Conservation (phyloP, 2,888 invertebrate species). For the Ypsolopha scabrella region DNA sequence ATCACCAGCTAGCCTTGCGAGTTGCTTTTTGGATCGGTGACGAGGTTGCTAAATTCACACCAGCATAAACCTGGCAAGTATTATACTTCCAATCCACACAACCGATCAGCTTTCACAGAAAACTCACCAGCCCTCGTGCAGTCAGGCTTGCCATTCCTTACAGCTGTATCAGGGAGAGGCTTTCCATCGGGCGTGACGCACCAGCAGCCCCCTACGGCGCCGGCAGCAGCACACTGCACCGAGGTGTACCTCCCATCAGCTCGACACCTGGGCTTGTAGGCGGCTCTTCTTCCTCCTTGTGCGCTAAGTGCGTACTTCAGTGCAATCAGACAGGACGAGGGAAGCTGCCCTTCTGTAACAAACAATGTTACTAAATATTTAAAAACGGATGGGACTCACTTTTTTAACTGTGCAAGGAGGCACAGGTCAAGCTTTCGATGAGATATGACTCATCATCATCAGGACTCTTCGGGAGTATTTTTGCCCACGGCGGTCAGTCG, state of each 20-base stretch:
- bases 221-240: slow-evolving; percentile 85
- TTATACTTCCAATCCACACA: too few relatives aligned
- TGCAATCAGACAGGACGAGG: slow-evolving; percentile 61
- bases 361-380: neutral
- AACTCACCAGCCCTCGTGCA: slow-evolving; percentile 67
- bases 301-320: slow-evolving; percentile 49
- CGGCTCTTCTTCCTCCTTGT: slow-evolving; percentile 49
- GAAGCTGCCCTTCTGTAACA: slow-evolving; percentile 35
- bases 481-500: too few relatives aligned
- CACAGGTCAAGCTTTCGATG: neutral
- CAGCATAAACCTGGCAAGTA: too few relatives aligned
- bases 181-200: slow-evolving; percentile 89
- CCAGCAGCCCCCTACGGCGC: slow-evolving; percentile 86
- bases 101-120: too few relatives aligned
- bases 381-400: too few relatives aligned
- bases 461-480: too few relatives aligned
- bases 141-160: slow-evolving; percentile 76
- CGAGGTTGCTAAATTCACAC: too few relatives aligned
- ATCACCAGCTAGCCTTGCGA: too few relatives aligned
- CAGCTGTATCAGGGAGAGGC: slow-evolving; percentile 84
- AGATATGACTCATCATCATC: too few relatives aligned
- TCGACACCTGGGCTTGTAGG: slow-evolving; percentile 83
- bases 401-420: neutral
- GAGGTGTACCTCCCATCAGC: slow-evolving; percentile 87
- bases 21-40: too few relatives aligned